Base-by-base conservation (phyloP, 2,797 vertebrate species). In the Myotis daubentonii region DNA sequence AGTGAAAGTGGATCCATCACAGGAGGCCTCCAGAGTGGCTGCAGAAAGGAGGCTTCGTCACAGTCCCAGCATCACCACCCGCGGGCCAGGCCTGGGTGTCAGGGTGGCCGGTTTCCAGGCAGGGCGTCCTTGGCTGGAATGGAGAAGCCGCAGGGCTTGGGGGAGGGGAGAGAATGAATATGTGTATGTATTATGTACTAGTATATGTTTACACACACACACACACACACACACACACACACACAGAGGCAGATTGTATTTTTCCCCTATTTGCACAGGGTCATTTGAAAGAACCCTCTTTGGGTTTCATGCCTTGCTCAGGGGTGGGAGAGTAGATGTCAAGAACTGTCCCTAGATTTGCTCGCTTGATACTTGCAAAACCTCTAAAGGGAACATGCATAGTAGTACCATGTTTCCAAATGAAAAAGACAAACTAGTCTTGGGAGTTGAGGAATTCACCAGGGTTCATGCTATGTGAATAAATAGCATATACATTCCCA, bases 1-100 rank as follows among this genome's bases (percentile, higher is more conserved):
- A 91, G 90, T 19, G 86, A 92, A 94, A 94, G 86, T 57, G 65
- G n/a, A 38, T 93, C 92, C 51, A 38, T 80, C 81, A 30, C 25
- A 51, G 47, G 74, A 93, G 83, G 85, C 41, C 88, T 72, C 81
- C 62, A 23, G 87, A 33, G 16, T 74, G 72, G 30, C 62, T 55
- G 62, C 36, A 41, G 19, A 33, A 66, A 93, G 85, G 85, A 79
- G 71, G 47, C 65, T 55, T n/a, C 33, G 47, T 53, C 68, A 9
- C 5, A 1, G 2, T 33, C 79, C 91, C 71, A 79, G 80, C 79
- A 8, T 60, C 70, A 1, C 65, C 55, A 68, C 25, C 6, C 0
- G 0, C 33, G 75, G 66, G 5, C 30, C 38, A 30, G 84, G 68
- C 79, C 86, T 22, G 82, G 68, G 41, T 1, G 55, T 23, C 25